phyloP scores from a whole-genome alignment of 1,140 invertebrate genomes.

The Drosophila sproati region DNA sequence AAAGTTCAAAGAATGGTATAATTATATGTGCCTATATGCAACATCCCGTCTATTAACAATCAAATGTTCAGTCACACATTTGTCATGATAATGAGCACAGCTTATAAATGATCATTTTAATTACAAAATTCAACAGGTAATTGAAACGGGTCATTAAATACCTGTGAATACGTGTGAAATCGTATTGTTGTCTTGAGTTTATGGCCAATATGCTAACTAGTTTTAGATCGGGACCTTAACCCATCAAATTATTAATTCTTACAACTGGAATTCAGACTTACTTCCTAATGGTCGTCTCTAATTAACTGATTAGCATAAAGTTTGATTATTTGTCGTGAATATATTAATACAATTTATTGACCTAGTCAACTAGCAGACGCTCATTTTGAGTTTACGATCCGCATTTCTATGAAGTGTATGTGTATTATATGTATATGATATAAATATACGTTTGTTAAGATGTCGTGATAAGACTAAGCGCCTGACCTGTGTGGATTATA shows the following conservation, averaged over 20 bases:
- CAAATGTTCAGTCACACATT: conserved; percentile 26
- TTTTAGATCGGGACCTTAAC: conserved; percentile 13
- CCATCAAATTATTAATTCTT: conserved; percentile 10
- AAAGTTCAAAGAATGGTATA: conserved; percentile 5
- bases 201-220: conserved; percentile 15
- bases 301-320: conserved; percentile 42
- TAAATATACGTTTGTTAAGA: background rate
- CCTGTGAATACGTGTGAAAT: conserved; percentile 42
- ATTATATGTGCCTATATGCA: conserved; percentile 15
- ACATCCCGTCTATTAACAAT: conserved; percentile 11
- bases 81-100: conserved; percentile 7
- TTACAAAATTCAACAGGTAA: conserved; percentile 29
- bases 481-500: conserved; percentile 4
- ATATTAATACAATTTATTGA: conserved; percentile 51
- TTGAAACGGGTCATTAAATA: conserved; percentile 36
- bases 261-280: background rate
- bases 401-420: conserved; percentile 10
- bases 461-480: background rate
- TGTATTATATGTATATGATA: conserved; percentile 1
- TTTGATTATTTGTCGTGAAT: conserved; percentile 21
- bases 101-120: conserved; percentile 43
- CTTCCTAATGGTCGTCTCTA: background rate
- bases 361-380: conserved; percentile 39
- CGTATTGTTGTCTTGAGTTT: conserved; percentile 13
- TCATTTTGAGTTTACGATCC: background rate